Conservation (phyloP, 64 coral and sea anemone species). For the Platygyra sinensis region DNA sequence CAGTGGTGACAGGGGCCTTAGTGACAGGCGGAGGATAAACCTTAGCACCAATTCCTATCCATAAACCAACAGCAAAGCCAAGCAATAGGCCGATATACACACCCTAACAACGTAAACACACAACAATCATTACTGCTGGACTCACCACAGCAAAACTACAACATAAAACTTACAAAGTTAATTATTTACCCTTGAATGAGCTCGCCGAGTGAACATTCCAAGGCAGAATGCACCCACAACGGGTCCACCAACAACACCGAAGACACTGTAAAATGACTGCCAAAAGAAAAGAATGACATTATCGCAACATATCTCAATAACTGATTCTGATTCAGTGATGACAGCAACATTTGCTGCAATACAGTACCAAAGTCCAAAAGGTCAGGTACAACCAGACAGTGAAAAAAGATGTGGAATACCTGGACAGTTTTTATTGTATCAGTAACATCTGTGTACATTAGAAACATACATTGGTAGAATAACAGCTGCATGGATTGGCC, state of each 20-base stretch:
- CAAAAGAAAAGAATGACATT: background rate
- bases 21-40: slow-evolving; percentile 71
- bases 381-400: too few species aligned
- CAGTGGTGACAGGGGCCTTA: slow-evolving; percentile 60
- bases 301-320: too few species aligned
- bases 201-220: slow-evolving; percentile 86
- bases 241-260: slow-evolving; percentile 92
- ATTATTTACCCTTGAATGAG: slow-evolving; percentile 79
- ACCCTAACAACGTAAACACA: slow-evolving; percentile 40
- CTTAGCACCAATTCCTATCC: slow-evolving; percentile 88
- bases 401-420: too few species aligned
- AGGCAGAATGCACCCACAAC: slow-evolving; percentile 86
- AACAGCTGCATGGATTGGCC: too few species aligned
- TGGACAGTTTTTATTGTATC: too few species aligned
- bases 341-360: too few species aligned
- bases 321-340: too few species aligned
- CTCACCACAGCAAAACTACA: background rate
- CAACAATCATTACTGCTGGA: background rate
- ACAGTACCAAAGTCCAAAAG: too few species aligned
- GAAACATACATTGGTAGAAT: too few species aligned
- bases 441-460: too few species aligned
- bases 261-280: slow-evolving; percentile 93
- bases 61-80: slow-evolving; percentile 85
- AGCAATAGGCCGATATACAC: slow-evolving; percentile 58
- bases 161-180: background rate